Conservation (phyloP, 2,797 vertebrate genomes). For the Oophaga sylvatica region DNA sequence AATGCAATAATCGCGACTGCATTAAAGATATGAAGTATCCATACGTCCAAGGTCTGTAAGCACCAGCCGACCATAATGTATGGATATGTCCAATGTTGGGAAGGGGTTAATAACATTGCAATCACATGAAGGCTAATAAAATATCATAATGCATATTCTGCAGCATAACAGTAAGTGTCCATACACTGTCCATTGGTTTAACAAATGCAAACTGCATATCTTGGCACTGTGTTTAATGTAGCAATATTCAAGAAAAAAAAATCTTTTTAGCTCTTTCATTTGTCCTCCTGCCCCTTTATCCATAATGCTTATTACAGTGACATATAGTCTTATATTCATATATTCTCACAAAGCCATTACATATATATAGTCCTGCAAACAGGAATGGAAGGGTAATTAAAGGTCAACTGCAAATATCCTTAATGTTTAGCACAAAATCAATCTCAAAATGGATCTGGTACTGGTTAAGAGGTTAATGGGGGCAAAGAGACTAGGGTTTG, state of each 20-base stretch:
- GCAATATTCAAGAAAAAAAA: not conserved
- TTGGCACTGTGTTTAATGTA: not conserved
- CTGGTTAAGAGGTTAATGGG: constrained; percentile 31
- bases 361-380: not conserved
- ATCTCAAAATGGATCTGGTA: not conserved
- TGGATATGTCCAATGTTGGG: no score
- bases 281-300: not conserved
- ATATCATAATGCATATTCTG: not conserved
- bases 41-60: no score
- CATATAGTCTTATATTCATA: not conserved
- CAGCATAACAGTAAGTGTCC: not conserved
- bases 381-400: constrained; percentile 13
- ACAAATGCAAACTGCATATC: not conserved
- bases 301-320: not conserved
- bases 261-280: not conserved
- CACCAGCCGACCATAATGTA: no score
- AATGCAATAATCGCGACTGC: no score
- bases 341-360: not conserved
- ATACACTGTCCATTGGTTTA: not conserved
- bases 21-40: no score
- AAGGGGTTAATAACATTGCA: not conserved
- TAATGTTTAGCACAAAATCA: constrained; percentile 25
- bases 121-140: not conserved
- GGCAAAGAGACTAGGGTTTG: not conserved
- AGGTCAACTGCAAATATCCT: constrained; percentile 15